Conservation (phyloP, 2,888 invertebrate genomes). For the Parnassius apollo region DNA sequence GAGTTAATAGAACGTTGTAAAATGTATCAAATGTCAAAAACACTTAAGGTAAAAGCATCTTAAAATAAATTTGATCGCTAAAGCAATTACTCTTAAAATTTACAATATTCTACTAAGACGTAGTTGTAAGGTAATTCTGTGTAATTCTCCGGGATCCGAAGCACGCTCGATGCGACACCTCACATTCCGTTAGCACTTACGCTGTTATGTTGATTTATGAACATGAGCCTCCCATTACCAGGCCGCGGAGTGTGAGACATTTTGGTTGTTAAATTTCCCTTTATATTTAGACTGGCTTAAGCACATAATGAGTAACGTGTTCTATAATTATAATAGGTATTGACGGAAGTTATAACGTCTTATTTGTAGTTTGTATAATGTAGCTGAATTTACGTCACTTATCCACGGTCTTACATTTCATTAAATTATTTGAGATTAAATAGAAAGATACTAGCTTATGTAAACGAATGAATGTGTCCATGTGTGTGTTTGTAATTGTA, state of each 20-base stretch:
- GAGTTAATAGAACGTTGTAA: too few relatives aligned
- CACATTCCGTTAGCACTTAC: conserved; percentile 28
- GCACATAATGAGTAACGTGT: conserved; percentile 4
- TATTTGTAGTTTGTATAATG: neutral
- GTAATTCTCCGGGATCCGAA: conserved; percentile 31
- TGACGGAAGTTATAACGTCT: conserved; percentile 7
- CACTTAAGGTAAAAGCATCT: neutral
- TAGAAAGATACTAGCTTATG: too few relatives aligned
- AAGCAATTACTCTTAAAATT: conserved; percentile 26
- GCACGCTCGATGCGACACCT: conserved; percentile 32
- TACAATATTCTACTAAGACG: conserved; percentile 27
- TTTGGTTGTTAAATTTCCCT: conserved; percentile 27
- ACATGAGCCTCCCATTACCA: conserved; percentile 23
- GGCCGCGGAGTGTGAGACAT: conserved; percentile 17
- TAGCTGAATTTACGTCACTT: neutral
- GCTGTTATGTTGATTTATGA: conserved; percentile 29
- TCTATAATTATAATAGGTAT: conserved; percentile 11
- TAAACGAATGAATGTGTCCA: too few relatives aligned
- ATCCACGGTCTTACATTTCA: too few relatives aligned
- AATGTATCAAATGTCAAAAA: too few relatives aligned
- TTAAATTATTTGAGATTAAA: neutral
- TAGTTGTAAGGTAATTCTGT: conserved; percentile 36
- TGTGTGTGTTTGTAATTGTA: too few relatives aligned
- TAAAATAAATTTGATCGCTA: neutral
- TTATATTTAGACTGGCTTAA: conserved; percentile 17